Conservation (phyloP, 2,797 vertebrate species). For the Adelosebastes latens region DNA sequence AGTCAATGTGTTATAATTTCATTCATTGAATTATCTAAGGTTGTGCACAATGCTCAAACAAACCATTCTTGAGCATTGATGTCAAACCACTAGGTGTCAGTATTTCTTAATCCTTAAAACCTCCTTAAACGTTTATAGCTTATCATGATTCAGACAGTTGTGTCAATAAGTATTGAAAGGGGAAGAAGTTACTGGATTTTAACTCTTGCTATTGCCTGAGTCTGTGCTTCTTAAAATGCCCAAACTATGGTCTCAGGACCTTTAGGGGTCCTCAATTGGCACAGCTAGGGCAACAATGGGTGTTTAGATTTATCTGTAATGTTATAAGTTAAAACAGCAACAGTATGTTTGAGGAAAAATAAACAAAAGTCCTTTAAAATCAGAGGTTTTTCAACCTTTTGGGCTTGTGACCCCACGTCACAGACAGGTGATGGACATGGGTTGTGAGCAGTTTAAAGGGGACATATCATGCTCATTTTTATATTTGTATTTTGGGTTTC, state of each 20-base stretch:
- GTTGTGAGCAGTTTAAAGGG: neutral
- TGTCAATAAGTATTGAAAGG: neutral
- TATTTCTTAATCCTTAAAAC: neutral
- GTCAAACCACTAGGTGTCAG: constrained; percentile 11
- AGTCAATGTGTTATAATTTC: neutral
- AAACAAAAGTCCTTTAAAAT: neutral
- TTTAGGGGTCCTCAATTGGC: neutral
- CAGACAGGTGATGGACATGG: neutral
- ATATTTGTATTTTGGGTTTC: too few relatives aligned
- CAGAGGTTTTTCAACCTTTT: neutral
- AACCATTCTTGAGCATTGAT: neutral
- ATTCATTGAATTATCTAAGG: neutral
- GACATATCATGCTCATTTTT: too few relatives aligned
- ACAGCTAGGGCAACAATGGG: neutral
- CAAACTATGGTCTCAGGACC: neutral
- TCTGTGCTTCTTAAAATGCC: neutral
- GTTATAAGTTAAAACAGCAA: neutral
- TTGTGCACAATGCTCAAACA: neutral
- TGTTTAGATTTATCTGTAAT: neutral
- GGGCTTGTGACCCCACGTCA: neutral
- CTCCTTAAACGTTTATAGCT: too few relatives aligned
- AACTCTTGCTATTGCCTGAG: too few relatives aligned
- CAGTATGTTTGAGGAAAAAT: neutral
- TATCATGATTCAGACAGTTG: neutral
- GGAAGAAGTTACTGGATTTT: neutral